Evolutionary conservation across 2,888 invertebrate genomes (phyloP), one percentile per base, ranked within the genome.

Genomic region (Uropetala carovei): DNA sequence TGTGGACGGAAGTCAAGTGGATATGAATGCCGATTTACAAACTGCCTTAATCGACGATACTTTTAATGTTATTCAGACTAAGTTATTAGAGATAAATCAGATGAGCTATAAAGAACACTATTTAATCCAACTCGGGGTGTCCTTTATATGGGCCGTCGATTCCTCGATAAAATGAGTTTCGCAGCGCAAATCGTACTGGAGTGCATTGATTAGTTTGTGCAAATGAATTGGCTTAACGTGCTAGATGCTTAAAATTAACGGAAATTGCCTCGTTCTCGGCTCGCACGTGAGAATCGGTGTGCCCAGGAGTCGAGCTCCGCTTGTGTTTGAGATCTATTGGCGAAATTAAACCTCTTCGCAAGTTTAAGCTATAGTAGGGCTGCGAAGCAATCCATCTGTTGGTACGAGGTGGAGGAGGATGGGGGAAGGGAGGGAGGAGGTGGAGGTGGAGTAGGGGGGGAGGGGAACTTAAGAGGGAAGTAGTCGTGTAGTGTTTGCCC

Each of bases 311-410:
- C 22, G 30, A 9, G 30, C 60, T 7, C 9, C 60, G 86, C 86
- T 60, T 86, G 27, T 60, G n/a, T 86, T 86, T 60, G 86, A 30
- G 86, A 86, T 86, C n/a, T 58, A n/a, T n/a, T 30, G 27, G 5
- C 86, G 58, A 86, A 64, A 59, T 60, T 86, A 8, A 86, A 60
- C 58, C 56, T 85, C 86, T 60, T 60, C 86, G 22, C 60, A 60
- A 75, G 75, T 75, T 75, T 43, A 27, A 22, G 22, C 68, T 68
- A 68, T 68, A n/a, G 13, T 43, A 13, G 22, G 75, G 60, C 60
- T 16, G 7, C 9, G 75, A 27, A 75, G 27, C 75, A 75, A 75
- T 75, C 75, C 75, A 22, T 75, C 68, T 22, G 68, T 68, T 68
- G n/a, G n/a, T n/a, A 27, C 22, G 75, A 27, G 68, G 68, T 18